A percentile compares a stretch with the other conserved stretches of the same genome.
phyloP scores from a whole-genome alignment of 2,888 invertebrate species.

The Marronus borbonicus region DNA sequence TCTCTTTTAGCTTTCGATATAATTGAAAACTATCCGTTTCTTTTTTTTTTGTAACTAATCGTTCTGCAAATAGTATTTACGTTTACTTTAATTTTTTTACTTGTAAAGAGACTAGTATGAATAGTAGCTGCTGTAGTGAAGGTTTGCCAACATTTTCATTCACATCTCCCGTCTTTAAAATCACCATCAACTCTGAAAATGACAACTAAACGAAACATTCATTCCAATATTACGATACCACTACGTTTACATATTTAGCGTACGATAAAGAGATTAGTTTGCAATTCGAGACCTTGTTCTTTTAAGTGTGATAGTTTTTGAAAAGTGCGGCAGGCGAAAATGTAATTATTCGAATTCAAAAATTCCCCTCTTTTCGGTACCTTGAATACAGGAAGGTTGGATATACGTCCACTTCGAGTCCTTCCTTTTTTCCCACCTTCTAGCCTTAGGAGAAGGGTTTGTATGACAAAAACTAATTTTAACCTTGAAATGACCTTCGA shows the following conservation, averaged over 20 bases:
- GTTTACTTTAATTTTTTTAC: slow-evolving; percentile 26
- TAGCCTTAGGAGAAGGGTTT: too few species aligned
- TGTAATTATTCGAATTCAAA: not conserved
- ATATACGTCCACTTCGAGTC: too few species aligned
- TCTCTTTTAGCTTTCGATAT: slow-evolving; percentile 35
- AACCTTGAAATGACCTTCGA: too few species aligned
- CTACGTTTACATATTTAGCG: slow-evolving; percentile 27
- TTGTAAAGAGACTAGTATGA: slow-evolving; percentile 46
- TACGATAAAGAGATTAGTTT: slow-evolving; percentile 28
- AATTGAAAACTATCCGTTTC: slow-evolving; percentile 2
- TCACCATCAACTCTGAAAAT: slow-evolving; percentile 42
- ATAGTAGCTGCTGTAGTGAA: slow-evolving; percentile 70
- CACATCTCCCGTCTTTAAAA: slow-evolving; percentile 45
- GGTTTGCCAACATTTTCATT: slow-evolving; percentile 72
- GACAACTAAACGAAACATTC: slow-evolving; percentile 43
- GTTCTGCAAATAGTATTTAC: not conserved
- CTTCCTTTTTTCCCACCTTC: too few species aligned
- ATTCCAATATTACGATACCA: slow-evolving; percentile 34
- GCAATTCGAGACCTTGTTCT: slow-evolving; percentile 25
- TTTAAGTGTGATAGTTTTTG: not conserved
- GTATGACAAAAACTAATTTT: too few species aligned
- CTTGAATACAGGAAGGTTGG: too few species aligned
- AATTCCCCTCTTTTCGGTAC: not conserved
- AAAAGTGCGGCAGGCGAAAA: not conserved
- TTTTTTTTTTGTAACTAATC: slow-evolving; percentile 3